Base-by-base conservation (phyloP, 2,797 vertebrate genomes). In the Pempheris klunzingeri region DNA sequence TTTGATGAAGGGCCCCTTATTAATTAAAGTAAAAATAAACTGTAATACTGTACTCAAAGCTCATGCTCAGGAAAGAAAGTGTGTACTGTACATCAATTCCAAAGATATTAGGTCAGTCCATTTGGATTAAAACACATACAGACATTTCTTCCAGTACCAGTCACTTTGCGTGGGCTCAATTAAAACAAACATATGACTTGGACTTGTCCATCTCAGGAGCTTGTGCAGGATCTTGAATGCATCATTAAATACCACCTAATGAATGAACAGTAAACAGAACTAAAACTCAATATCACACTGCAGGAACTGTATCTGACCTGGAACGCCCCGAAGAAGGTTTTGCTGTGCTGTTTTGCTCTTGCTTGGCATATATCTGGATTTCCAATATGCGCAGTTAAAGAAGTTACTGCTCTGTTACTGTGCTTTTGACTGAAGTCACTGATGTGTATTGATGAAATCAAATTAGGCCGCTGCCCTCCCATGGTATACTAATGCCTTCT, bases 341-440 rank as follows among this genome's bases (percentile, higher is more conserved):
- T 38, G 30, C 12, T 28, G 41, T 20, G 22, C n/a, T 3, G 6
- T 10, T 52, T 43, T 24, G 17, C 26, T 52, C 4, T n/a, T 70
- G 22, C 13, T 0, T 60, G 68, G 5, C 14, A 17, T 28, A 10
- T 67, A 20, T 47, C 18, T 38, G 14, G 43, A 26, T 69, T 47
- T 47, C 30, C 14, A 38, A 26, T 32, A n/a, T n/a, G n/a, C n/a
- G n/a, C 7, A 22, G 28, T 62, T 6, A 28, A 24, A 34, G 20
- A 34, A 24, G 36, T 36, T 2, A 2, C 7, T 36, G 75, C 67
- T 58, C 39, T 26, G 50, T 41, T 32, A 12, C 39, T 4, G 20
- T 18, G 11, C 18, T 20, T 26, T 34, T 43, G 34, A 72, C 76
- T 54, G 24, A 32, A 55, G 43, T 61, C 11, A 67, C 32, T 28